A percentile compares a stretch with the other conserved stretches of the same genome.
Conservation (phyloP, 2,113 vertebrate genomes). For the Oplegnathus fasciatus region DNA sequence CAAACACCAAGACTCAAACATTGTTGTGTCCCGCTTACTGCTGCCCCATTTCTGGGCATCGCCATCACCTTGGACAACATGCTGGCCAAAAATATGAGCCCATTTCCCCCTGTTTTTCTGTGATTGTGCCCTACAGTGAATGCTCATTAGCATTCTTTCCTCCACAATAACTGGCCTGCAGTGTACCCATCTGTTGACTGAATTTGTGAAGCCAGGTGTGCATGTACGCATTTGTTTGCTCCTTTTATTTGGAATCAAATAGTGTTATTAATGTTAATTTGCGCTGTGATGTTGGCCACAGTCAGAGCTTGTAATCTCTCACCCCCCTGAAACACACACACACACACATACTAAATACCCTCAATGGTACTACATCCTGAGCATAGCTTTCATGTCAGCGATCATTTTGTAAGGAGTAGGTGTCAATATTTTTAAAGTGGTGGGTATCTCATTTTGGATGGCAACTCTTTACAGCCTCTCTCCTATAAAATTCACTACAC, state of each 20-base stretch:
- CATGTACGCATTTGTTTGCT: constrained; percentile 66
- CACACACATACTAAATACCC: not conserved
- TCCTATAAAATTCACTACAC: constrained; percentile 38
- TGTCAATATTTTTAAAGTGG: constrained; percentile 56
- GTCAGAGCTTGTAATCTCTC: constrained; percentile 30
- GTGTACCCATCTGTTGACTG: constrained; percentile 69
- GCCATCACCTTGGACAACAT: constrained; percentile 20
- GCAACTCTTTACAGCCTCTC: constrained; percentile 22
- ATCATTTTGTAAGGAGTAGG: constrained; percentile 46
- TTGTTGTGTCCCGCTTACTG: not conserved
- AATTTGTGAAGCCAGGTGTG: constrained; percentile 70
- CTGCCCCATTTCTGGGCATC: constrained; percentile 46
- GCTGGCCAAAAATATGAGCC: constrained; percentile 37
- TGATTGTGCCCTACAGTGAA: constrained; percentile 41
- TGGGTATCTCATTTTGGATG: constrained; percentile 47
- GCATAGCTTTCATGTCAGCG: constrained; percentile 22
- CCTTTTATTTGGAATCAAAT: constrained; percentile 70
- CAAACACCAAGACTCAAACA: constrained; percentile 36
- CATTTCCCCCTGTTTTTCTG: constrained; percentile 32
- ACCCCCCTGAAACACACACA: not conserved
- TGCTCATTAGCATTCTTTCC: constrained; percentile 51
- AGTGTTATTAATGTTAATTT: constrained; percentile 74
- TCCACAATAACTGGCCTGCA: constrained; percentile 48
- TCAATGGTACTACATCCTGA: not conserved
- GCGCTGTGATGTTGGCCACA: constrained; percentile 48